These are phyloP conservation scores for Suncus etruscus DNA, from an alignment of 2,113 vertebrate genomes.

Conservation along the genomic window DNA sequence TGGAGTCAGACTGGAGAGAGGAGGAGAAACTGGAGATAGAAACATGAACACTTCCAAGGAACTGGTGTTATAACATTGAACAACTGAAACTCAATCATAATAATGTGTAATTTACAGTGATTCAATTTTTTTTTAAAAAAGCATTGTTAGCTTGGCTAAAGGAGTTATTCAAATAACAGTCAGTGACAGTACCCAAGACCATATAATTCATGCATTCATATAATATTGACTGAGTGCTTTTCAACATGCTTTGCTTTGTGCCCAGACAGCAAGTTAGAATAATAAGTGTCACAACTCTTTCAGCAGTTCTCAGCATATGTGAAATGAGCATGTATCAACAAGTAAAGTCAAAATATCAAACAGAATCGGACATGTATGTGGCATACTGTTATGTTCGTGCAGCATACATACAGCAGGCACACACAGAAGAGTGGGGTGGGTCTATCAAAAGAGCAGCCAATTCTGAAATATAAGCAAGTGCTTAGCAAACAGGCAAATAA, in stretches of 20 bases:
- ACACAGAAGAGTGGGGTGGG: neutral
- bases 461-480: neutral
- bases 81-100: neutral
- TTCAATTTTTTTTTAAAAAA: neutral
- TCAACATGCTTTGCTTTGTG: neutral
- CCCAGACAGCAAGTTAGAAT: slow-evolving; percentile 22
- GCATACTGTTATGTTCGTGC: neutral
- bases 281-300: slow-evolving; percentile 14
- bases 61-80: neutral
- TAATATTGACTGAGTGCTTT: neutral
- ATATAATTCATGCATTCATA: neutral
- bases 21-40: too few species aligned
- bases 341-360: neutral
- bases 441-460: neutral
- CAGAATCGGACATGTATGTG: neutral
- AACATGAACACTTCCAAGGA: too few species aligned
- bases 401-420: neutral
- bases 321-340: neutral
- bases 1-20: too few species aligned
- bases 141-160: neutral
- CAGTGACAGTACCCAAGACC: neutral
- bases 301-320: neutral
- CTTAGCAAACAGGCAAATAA: neutral
- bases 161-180: slow-evolving; percentile 12
- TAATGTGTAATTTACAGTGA: neutral